These are phyloP conservation scores for Notechis scutatus DNA, from an alignment of 2,113 vertebrate genomes.

Conservation along the genomic window DNA sequence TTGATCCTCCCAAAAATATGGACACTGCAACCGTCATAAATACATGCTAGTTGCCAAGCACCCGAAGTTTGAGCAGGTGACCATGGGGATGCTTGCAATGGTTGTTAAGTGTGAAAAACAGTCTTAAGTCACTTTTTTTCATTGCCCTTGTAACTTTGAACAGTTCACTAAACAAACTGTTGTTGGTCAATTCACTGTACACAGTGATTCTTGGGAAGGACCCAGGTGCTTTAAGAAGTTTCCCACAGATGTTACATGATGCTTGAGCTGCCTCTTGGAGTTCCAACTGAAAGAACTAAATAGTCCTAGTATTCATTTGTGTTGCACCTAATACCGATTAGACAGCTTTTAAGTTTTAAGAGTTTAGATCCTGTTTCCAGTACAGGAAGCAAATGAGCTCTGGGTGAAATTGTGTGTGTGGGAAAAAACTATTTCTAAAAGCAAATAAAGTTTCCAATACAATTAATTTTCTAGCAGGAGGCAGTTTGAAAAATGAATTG, in stretches of 20 bases:
- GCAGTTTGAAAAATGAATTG: not conserved
- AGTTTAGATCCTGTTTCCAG: not conserved
- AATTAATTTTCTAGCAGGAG: not conserved
- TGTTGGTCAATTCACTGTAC: not conserved
- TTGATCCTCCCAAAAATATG: not conserved
- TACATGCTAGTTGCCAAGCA: not conserved
- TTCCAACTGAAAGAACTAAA: not conserved
- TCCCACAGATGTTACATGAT: not conserved
- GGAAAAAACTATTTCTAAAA: not conserved
- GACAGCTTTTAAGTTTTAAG: not conserved
- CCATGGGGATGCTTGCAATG: not conserved
- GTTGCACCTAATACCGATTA: not conserved
- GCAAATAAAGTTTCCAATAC: not conserved
- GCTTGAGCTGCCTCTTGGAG: not conserved
- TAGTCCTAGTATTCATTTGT: not conserved
- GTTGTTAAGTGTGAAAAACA: not conserved
- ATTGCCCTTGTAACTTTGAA: not conserved
- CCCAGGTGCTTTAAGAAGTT: not conserved
- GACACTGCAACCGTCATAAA: not conserved
- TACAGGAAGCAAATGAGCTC: not conserved
- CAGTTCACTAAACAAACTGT: not conserved
- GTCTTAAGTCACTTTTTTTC: not conserved
- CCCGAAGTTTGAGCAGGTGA: not conserved
- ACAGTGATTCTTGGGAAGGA: not conserved
- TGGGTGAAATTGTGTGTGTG: not conserved